These are phyloP conservation scores for Osmerus mordax DNA, from an alignment of 2,113 vertebrate genomes.

Conservation along the genomic window DNA sequence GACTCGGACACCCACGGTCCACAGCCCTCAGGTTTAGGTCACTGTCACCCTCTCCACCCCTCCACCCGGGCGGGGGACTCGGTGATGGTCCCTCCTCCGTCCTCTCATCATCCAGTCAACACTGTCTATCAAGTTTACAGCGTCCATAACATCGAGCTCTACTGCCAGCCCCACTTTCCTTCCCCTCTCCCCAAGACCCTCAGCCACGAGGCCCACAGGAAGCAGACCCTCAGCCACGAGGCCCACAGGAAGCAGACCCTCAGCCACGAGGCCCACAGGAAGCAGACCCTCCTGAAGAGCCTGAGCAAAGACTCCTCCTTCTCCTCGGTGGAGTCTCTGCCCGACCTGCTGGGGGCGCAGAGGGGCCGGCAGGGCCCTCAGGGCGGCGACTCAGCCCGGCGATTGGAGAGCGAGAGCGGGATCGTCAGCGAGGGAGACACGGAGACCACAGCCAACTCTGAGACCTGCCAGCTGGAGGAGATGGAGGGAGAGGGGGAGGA, in stretches of 20 bases:
- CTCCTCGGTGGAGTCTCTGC: conserved; percentile 88
- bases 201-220: too few relatives aligned
- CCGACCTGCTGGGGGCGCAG: conserved; percentile 79
- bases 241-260: neutral
- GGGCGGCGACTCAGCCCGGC: conserved; percentile 65
- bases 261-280: conserved; percentile 51
- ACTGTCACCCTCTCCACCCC: neutral
- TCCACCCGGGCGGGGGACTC: neutral
- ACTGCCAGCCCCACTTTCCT: conserved; percentile 68
- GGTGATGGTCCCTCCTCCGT: conserved; percentile 24
- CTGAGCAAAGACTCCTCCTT: conserved; percentile 89
- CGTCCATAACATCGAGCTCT: conserved; percentile 82
- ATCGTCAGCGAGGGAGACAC: conserved; percentile 88
- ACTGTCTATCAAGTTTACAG: conserved; percentile 88
- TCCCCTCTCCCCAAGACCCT: conserved; percentile 56
- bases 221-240: too few relatives aligned
- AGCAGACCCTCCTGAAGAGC: conserved; percentile 79
- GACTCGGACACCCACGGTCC: conserved; percentile 38
- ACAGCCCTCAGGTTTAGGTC: neutral
- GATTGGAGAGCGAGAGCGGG: conserved; percentile 89
- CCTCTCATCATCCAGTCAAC: conserved; percentile 52
- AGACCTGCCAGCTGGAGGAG: conserved; percentile 69
- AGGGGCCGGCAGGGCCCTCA: conserved; percentile 48
- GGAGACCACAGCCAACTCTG: conserved; percentile 80
- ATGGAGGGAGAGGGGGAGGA: conserved; percentile 49